Evolutionary conservation across 1,140 invertebrate species (phyloP), one percentile per base, ranked within the genome.

Genomic region (Alviniconcha marisindica): DNA sequence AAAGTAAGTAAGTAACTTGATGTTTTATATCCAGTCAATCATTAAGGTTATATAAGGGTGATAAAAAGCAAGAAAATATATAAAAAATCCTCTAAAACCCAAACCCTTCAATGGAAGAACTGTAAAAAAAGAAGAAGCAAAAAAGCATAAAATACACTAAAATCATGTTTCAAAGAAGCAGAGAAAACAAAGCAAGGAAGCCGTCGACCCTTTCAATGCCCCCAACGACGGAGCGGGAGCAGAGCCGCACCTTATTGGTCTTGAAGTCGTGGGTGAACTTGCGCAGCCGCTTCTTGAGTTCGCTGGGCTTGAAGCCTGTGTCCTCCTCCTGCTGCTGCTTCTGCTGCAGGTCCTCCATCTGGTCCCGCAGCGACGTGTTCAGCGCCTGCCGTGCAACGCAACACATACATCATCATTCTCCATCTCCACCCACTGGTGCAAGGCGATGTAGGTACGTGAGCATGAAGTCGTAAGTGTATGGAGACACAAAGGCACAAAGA

Each of bases 241-340:
- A 40, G n/a, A 7, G 10, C 7, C 24, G 28, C 15, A 90, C 89
- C 87, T 88, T 90, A 36, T 88, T 87, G 21, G 86, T 81, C 86
- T 89, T 92, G 18, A 92, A 85, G 76, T 84, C 87, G 36, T 89
- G 86, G 56, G 88, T 87, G 31, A 92, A 82, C 44, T 91, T 89
- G 63, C 88, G 89, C 14, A 92, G 85, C 12, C 90, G 86, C 21
- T 89, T 87, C 21, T 87, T 87, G 15, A 92, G 83, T 18, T 91
- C 89, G 71, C 84, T 84, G 31, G 90, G 88, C 38, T 86, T 86
- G 76, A 91, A 87, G 21, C 85, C 86, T n/a, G 88, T 87, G 51
- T 89, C 84, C 31, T 88, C 66, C n/a, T 54, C 77, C 33, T 84
- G 78, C 24, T 42, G 82, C 10, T 87, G 82, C 60, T 83, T 84